Base-by-base conservation (phyloP, 2,888 invertebrate species). In the Chamaedrilus cognettii region DNA sequence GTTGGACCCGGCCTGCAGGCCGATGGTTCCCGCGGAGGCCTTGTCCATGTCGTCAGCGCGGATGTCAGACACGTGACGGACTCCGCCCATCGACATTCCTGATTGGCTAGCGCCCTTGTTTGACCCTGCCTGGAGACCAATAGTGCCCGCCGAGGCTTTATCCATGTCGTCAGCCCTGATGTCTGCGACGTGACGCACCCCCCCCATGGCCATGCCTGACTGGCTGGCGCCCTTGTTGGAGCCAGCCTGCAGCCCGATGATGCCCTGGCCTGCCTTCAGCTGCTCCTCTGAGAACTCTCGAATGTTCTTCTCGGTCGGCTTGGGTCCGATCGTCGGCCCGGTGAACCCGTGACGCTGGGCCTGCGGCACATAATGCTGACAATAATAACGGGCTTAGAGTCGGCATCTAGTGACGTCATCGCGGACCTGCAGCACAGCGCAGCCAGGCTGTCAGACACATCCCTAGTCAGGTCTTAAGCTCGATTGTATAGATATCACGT, bases 21-120 rank as follows among this genome's bases (percentile, higher is more conserved):
- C 78, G 26, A 83, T 77, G 19, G 78, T 70, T 4, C 76, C 75
- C 4, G 78, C 76, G 1, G 79, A 79, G 49, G 76, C 76, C 31
- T 74, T 73, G 52, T 70, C 64, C 62, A 77, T 73, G 42, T 81
- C 80, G 65, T 81, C 82, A 34, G 79, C 64, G 78, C 77, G 70
- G 66, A 82, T 82, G 67, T 82, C 82, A 35, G 82, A 77, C 31
- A 81, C 79, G 70, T 82, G 81, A 50, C 83, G 72, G 3, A 77
- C 75, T n/a, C 77, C 51, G 0, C 62, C 62, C 51, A 62, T 62
- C 0, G 2, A 2, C 62, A 62, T 62, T 19, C 62, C 62, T 2
- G 62, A 1, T 32, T 62, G 62, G 11, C 31, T 28, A 31, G 62
- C 62, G 23, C 49, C 49, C 52, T 62, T 62, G 62, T 62, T 62